These are phyloP conservation scores for Neostethus bicornis DNA, from an alignment of 2,797 vertebrate species.

Conservation along the genomic window DNA sequence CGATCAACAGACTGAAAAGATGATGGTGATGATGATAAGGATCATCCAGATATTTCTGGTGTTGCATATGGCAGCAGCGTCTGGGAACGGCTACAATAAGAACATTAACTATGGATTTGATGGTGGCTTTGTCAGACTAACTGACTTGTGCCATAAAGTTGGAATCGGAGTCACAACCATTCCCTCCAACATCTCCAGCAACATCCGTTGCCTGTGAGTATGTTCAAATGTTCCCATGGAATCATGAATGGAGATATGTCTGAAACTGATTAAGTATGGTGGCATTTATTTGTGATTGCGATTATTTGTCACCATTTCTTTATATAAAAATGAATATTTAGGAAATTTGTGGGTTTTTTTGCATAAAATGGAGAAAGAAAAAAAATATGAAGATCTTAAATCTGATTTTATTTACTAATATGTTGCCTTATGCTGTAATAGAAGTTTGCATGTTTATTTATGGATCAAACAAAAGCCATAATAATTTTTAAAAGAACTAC, in stretches of 20 bases:
- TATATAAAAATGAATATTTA: too few relatives aligned
- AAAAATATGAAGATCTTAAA: too few relatives aligned
- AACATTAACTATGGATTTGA: slow-evolving; percentile 18
- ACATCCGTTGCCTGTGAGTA: slow-evolving; percentile 64
- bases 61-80: slow-evolving; percentile 21
- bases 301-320: too few relatives aligned
- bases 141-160: slow-evolving; percentile 8
- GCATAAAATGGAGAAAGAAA: too few relatives aligned
- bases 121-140: not conserved
- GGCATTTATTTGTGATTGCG: too few relatives aligned
- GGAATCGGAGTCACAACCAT: slow-evolving; percentile 24
- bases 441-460: too few relatives aligned
- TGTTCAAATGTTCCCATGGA: slow-evolving; percentile 1
- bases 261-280: not conserved
- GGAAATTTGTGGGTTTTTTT: too few relatives aligned
- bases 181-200: slow-evolving; percentile 47
- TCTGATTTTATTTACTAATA: too few relatives aligned
- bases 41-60: slow-evolving; percentile 14
- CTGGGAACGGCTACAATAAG: not conserved
- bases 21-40: slow-evolving; percentile 12
- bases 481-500: too few relatives aligned
- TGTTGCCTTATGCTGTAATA: too few relatives aligned
- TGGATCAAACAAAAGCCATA: too few relatives aligned
- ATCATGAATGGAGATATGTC: not conserved
- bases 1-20: slow-evolving; percentile 12